Base-by-base conservation (phyloP, 2,888 invertebrate genomes). In the Smittia aterrima region DNA sequence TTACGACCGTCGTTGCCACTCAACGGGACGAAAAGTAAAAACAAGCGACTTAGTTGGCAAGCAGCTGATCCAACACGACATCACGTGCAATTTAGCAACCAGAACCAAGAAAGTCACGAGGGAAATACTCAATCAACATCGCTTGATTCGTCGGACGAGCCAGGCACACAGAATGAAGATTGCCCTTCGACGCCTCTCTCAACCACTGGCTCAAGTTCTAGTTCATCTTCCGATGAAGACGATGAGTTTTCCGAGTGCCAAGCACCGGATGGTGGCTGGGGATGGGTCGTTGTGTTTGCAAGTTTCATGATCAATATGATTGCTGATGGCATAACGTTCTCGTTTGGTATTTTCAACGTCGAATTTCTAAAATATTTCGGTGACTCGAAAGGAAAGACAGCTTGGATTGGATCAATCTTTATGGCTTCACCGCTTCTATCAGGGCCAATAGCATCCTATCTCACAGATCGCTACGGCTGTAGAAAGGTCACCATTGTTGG, bases 301-400 rank as follows among this genome's bases (percentile, higher is more conserved):
- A 90, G 94, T 0, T 96, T 96, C 81, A 86, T 95, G 84, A 91
- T 95, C 76, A 95, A 95, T 81, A 86, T 95, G 76, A 93, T 96
- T 78, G 94, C 94, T 53, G 96, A 96, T 81, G 96, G 96, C 1
- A 90, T 95, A 77, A 94, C 94, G 0, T 95, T 95, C 84, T 93
- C 93, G 77, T 96, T 96, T 82, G 96, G 96, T 74, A 91, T 96
- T 2, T 90, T 96, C 79, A 95, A 88, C 82, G 90, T 92, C 1
- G 92, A 94, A 80, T 92, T 96, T 79, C 85, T 93, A 75, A 88
- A 91, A 78, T 91, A 93, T 81, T 96, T 95, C 83, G 89, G 90
- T 66, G 90, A 92, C 79, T 90, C 91, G 71, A 92, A 93, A 78
- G 90, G 93, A 74, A 92, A 92, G 80, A 95, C 96, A 0, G 93